Evolutionary conservation across 2,113 vertebrate genomes (phyloP).

Genomic region (Tetrao urogallus): DNA sequence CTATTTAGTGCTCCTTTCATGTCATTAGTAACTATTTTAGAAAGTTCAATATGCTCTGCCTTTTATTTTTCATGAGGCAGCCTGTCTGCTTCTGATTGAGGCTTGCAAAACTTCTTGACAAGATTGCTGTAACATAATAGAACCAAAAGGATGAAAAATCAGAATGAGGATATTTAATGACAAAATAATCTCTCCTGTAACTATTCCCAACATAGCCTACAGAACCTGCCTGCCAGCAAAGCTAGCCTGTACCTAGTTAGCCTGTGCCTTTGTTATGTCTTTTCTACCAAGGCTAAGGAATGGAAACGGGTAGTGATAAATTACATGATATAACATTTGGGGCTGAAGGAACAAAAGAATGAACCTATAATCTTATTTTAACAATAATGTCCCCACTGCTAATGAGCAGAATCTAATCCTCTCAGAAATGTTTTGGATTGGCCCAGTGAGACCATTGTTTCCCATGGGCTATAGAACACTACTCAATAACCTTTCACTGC

Average conservation of each 20-base stretch:
- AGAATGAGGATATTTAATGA: not conserved
- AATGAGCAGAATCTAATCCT: not conserved
- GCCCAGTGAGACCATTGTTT: not conserved
- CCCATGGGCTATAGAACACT: not conserved
- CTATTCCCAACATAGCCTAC: not conserved
- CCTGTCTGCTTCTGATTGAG: not conserved
- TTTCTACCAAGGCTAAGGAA: not conserved
- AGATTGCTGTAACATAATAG: not conserved
- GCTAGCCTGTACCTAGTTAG: not conserved
- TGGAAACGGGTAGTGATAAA: not conserved
- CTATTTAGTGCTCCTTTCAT: conserved; percentile 24
- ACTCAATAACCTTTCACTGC: not conserved
- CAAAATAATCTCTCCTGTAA: not conserved
- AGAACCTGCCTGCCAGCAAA: not conserved
- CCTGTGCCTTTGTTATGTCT: not conserved
- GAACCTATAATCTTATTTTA: not conserved
- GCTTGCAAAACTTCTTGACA: conserved; percentile 22
- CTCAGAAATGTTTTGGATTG: not conserved
- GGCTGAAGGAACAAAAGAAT: not conserved
- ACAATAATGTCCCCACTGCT: not conserved
- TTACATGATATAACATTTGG: rapidly evolving
- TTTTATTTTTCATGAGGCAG: conserved; percentile 24
- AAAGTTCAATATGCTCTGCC: not conserved
- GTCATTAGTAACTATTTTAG: conserved; percentile 14
- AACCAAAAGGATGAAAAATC: conserved; percentile 1